These are phyloP conservation scores for Cossypha dichroa DNA, from an alignment of 2,797 vertebrate species.

Conservation along the genomic window DNA sequence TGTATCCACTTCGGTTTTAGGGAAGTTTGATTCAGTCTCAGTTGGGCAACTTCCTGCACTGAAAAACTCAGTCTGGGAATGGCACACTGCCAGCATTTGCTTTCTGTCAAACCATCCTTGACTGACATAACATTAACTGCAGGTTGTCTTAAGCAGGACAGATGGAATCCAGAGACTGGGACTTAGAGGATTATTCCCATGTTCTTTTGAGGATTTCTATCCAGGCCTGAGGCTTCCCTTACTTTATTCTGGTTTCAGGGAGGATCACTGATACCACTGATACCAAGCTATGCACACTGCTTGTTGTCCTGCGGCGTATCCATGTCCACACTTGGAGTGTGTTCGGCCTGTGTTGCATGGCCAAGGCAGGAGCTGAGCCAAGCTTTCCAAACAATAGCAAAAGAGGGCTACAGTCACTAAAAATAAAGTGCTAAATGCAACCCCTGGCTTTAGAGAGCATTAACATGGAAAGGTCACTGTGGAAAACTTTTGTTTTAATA, in stretches of 20 bases:
- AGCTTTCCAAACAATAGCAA: slow-evolving; percentile 61
- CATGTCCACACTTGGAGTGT: slow-evolving; percentile 49
- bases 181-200: neutral
- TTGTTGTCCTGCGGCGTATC: neutral
- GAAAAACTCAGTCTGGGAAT: neutral
- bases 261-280: neutral
- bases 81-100: neutral
- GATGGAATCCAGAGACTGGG: neutral
- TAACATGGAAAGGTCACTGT: slow-evolving; percentile 54
- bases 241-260: slow-evolving; percentile 34
- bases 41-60: neutral
- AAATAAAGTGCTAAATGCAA: slow-evolving; percentile 61
- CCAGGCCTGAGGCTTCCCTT: neutral
- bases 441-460: slow-evolving; percentile 24
- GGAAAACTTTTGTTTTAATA: slow-evolving; percentile 64
- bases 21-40: neutral
- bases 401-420: slow-evolving; percentile 38
- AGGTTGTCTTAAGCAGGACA: neutral
- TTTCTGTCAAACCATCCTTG: neutral
- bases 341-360: slow-evolving; percentile 27
- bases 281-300: neutral
- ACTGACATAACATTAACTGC: neutral
- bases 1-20: neutral
- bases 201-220: neutral
- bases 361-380: slow-evolving; percentile 47